A percentile compares a stretch with the other conserved stretches of the same genome.
Evolutionary conservation across 2,113 vertebrate genomes (phyloP).

Genomic region (Pollimyrus isidori): DNA sequence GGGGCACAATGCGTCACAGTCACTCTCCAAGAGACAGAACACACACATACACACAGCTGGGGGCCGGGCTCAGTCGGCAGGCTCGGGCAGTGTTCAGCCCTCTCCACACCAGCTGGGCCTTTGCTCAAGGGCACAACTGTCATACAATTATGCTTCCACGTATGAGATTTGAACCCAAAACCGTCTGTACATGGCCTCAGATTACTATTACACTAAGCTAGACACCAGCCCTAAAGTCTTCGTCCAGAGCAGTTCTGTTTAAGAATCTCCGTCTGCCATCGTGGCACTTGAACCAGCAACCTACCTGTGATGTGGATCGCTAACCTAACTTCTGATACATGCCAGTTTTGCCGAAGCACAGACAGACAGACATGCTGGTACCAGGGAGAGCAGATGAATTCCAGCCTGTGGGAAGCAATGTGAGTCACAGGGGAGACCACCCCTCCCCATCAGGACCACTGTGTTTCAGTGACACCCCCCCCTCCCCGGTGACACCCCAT

Average conservation of each 20-base stretch:
- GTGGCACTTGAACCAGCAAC: neutral
- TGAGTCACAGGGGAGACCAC: neutral
- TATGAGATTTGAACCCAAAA: neutral
- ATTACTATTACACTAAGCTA: neutral
- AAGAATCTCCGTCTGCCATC: neutral
- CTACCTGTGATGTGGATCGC: neutral
- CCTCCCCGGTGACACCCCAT: too few species aligned
- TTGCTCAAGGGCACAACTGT: neutral
- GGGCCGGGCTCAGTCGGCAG: neutral
- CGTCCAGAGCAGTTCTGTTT: neutral
- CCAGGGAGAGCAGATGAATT: neutral
- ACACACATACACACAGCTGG: neutral
- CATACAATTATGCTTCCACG: neutral
- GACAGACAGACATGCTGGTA: neutral
- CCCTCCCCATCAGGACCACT: neutral
- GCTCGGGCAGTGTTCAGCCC: neutral
- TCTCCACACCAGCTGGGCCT: neutral
- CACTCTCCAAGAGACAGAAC: neutral
- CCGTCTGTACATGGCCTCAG: neutral
- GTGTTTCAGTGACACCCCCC: neutral
- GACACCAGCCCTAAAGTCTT: neutral
- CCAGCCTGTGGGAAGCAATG: neutral
- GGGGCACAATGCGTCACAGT: neutral
- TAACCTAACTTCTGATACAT: neutral
- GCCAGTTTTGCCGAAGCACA: neutral